Conservation (phyloP, 2,113 vertebrate genomes). For the Platanista minor region DNA sequence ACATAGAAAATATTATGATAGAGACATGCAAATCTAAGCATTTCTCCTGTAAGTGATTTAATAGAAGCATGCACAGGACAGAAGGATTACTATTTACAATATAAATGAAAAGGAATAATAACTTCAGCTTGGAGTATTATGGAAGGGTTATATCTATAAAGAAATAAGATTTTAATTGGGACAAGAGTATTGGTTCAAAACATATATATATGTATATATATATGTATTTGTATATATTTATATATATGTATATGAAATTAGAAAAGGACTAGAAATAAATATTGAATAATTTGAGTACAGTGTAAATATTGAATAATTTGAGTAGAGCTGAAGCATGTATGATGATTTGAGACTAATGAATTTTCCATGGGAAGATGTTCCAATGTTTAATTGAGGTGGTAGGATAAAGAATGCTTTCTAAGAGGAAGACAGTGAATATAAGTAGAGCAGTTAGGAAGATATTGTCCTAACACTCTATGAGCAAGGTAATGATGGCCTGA, state of each 20-base stretch:
- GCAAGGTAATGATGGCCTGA: background rate
- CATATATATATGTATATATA: no score
- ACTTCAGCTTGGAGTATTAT: no score
- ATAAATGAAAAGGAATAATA: background rate
- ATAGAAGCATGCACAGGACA: background rate
- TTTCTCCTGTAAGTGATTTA: background rate
- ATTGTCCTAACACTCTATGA: background rate
- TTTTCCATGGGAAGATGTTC: background rate
- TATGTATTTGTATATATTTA: background rate
- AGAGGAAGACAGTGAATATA: background rate
- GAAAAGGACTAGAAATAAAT: background rate
- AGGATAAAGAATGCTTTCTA: background rate
- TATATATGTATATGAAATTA: background rate
- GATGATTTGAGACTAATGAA: background rate
- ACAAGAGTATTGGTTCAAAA: background rate
- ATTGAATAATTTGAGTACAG: background rate
- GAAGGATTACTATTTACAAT: background rate
- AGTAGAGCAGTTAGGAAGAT: background rate
- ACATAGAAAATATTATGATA: background rate
- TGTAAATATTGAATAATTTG: background rate
- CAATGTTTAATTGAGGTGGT: background rate
- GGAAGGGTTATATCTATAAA: background rate
- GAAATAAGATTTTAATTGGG: background rate
- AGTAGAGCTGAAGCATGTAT: background rate
- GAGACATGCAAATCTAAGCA: background rate